phyloP scores from a whole-genome alignment of 2,888 invertebrate genomes.

The Eugnorisma glareosa region DNA sequence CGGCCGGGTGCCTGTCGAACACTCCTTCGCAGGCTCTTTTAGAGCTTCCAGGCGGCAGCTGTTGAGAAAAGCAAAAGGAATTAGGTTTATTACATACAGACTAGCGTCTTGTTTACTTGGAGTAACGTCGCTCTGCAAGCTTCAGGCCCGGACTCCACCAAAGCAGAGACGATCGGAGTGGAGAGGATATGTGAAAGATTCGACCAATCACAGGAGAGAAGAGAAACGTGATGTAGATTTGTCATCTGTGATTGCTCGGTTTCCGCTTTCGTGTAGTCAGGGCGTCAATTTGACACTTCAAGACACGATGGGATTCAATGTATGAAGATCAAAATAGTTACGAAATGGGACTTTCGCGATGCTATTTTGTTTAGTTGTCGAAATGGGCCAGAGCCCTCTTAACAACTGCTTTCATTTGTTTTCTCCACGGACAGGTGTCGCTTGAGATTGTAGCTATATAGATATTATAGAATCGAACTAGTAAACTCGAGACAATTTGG shows the following conservation, averaged over 20 bases:
- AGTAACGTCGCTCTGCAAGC: background rate
- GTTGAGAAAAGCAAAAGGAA: conserved; percentile 2
- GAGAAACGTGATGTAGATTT: background rate
- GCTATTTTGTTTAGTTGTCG: no score
- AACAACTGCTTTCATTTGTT: background rate
- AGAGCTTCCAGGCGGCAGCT: conserved; percentile 83
- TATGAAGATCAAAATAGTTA: no score
- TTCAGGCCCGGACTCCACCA: background rate
- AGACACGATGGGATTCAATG: no score
- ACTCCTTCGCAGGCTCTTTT: conserved; percentile 81
- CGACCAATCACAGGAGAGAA: background rate
- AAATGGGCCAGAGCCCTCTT: no score
- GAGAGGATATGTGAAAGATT: no score
- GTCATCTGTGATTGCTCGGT: background rate
- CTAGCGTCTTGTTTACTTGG: background rate
- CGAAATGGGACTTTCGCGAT: no score
- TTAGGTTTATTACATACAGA: background rate
- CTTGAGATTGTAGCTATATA: background rate
- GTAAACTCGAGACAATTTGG: background rate
- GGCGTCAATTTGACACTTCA: background rate
- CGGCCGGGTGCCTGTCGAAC: conserved; percentile 93
- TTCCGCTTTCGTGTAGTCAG: background rate
- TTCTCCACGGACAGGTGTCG: background rate
- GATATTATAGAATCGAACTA: background rate
- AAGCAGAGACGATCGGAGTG: no score